phyloP scores from a whole-genome alignment of 2,113 vertebrate species.

The Malurus cyaneus region DNA sequence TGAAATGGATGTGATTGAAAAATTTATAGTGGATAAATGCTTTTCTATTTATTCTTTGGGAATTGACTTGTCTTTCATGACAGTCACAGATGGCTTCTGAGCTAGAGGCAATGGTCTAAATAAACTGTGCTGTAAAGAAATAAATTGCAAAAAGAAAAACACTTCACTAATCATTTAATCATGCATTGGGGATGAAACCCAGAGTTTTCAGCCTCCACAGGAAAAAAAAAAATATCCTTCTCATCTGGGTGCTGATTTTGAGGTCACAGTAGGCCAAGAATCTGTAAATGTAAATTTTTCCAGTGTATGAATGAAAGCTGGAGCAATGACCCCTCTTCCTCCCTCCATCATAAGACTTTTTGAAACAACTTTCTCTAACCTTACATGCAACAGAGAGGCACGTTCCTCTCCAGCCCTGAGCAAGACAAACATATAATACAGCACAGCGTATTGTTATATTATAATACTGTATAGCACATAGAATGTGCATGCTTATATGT shows the following conservation, averaged over 20 bases:
- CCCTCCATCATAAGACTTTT: not conserved
- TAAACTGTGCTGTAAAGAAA: not conserved
- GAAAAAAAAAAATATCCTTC: not conserved
- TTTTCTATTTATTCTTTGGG: not conserved
- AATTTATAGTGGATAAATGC: not conserved
- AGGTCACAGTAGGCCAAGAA: not conserved
- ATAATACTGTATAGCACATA: not conserved
- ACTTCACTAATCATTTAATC: not conserved
- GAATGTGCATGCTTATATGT: not conserved
- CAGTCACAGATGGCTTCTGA: not conserved
- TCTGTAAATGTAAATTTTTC: not conserved
- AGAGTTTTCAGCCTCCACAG: not conserved
- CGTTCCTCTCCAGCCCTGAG: not conserved
- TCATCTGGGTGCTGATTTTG: not conserved
- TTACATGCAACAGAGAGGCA: not conserved
- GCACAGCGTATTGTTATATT: not conserved
- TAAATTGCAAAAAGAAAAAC: not conserved
- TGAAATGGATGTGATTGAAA: not conserved
- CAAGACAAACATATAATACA: not conserved
- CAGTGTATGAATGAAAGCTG: not conserved
- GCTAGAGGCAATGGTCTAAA: not conserved
- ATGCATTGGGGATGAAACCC: not conserved
- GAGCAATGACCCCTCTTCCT: not conserved
- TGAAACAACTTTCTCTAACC: not conserved
- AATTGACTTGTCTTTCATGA: not conserved